Evolutionary conservation across 2,113 vertebrate species (phyloP), one percentile per base, ranked within the genome.

Genomic region (Paramisgurnus dabryanus): DNA sequence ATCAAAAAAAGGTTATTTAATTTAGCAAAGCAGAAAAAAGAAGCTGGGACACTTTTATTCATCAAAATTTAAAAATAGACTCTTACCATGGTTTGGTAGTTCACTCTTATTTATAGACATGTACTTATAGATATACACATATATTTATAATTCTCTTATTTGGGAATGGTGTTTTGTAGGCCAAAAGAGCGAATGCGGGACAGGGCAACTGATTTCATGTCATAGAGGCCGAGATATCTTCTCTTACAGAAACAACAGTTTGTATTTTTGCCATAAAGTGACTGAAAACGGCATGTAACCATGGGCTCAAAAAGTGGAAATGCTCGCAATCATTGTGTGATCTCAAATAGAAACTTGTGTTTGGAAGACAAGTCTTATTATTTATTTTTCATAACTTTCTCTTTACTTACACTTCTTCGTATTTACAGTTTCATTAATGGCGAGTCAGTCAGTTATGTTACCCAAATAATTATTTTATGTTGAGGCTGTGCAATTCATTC

Each of bases 91-190:
- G 67, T 79, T 83, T 78, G 53, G 83, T 83, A 84, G 68, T 85
- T 85, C 81, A 90, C 88, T 89, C 84, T 91, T 91, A 90, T 91
- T 90, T 88, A 92, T 93, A 91, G 89, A 91, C 88, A 87, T 89
- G 88, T 92, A 91, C 91, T 1, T 57, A 69, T 82, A 79, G 71
- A 34, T 76, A 53, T 71, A 63, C n/a, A 69, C 70, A 63, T 72
- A 80, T 74, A 74, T 75, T 47, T 81, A 90, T 90, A 90, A 82
- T 82, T 93, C 84, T 92, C 86, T 90, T 81, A 88, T 89, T 66
- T 89, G 86, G 83, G 84, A 82, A 79, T 58, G 67, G 67, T 76
- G 34, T 58, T 65, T 63, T 43, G 68, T 63, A 75, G 41, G n/a
- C 71, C 70, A 74, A 53, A 4, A 76, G 49, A 67, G 34, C 41